Evolutionary conservation across 2,113 vertebrate species (phyloP).

Genomic region (Synodontis membranacea): DNA sequence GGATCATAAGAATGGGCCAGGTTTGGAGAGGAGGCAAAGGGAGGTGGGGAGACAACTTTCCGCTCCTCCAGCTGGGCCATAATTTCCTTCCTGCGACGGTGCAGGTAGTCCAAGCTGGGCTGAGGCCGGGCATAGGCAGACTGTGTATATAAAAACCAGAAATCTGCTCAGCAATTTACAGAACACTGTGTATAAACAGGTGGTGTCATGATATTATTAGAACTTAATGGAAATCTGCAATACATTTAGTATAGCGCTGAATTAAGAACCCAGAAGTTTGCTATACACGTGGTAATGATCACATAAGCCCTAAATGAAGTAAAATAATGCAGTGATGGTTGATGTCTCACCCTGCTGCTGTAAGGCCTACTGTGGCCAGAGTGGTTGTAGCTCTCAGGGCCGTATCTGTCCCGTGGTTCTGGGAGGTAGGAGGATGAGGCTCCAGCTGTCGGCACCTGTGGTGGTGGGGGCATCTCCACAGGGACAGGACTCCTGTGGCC

Average conservation of each 20-base stretch:
- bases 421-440: conserved; percentile 81
- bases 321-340: background rate
- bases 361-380: conserved; percentile 82
- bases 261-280: background rate
- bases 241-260: background rate
- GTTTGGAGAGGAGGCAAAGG: conserved; percentile 89
- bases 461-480: conserved; percentile 79
- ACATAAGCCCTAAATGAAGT: background rate
- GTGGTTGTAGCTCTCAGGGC: conserved; percentile 84
- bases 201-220: background rate
- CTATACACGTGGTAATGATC: background rate
- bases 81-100: conserved; percentile 90
- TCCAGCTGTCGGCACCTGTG: conserved; percentile 62
- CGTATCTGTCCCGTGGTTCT: conserved; percentile 83
- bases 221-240: background rate
- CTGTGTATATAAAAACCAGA: conserved; percentile 59
- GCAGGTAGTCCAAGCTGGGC: conserved; percentile 89
- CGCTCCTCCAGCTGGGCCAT: conserved; percentile 95
- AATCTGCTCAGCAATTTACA: background rate
- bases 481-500: conserved; percentile 86
- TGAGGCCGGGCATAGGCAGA: conserved; percentile 73
- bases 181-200: background rate
- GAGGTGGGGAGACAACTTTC: conserved; percentile 92
- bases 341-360: conserved; percentile 79
- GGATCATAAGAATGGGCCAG: conserved; percentile 84